phyloP scores from a whole-genome alignment of 1,140 invertebrate genomes.

The Bombus terrestris region DNA sequence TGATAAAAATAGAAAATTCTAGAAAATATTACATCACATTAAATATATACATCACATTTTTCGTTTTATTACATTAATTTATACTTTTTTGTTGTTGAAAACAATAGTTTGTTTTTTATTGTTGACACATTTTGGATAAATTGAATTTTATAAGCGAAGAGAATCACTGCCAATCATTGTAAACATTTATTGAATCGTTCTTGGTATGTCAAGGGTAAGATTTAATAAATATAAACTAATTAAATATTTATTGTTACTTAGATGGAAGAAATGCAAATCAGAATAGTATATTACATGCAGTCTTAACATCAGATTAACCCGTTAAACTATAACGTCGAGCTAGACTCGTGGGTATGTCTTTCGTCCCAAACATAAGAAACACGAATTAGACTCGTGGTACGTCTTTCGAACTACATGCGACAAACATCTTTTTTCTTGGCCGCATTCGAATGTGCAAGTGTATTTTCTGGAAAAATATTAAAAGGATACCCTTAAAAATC shows the following conservation, averaged over 20 bases:
- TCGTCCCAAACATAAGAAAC: too few relatives aligned
- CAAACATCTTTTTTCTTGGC: too few relatives aligned
- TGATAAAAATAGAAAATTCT: neutral
- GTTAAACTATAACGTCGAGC: too few relatives aligned
- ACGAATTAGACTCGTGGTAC: too few relatives aligned
- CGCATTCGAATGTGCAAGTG: too few relatives aligned
- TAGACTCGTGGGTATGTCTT: too few relatives aligned
- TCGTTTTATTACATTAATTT: neutral
- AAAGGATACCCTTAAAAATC: too few relatives aligned
- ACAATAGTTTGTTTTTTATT: rapidly evolving
- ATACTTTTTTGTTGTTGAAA: neutral
- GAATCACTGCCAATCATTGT: neutral
- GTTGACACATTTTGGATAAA: neutral
- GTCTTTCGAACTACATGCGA: too few relatives aligned
- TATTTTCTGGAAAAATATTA: too few relatives aligned
- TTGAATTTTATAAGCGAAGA: neutral
- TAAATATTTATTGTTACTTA: neutral
- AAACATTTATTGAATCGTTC: neutral
- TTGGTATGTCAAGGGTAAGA: neutral
- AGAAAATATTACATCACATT: too few relatives aligned
- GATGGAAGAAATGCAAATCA: neutral
- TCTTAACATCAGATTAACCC: too few relatives aligned
- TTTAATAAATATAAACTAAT: neutral
- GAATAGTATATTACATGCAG: neutral
- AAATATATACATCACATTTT: neutral